phyloP scores from a whole-genome alignment of 2,888 invertebrate species.

The Euplagia quadripunctaria region DNA sequence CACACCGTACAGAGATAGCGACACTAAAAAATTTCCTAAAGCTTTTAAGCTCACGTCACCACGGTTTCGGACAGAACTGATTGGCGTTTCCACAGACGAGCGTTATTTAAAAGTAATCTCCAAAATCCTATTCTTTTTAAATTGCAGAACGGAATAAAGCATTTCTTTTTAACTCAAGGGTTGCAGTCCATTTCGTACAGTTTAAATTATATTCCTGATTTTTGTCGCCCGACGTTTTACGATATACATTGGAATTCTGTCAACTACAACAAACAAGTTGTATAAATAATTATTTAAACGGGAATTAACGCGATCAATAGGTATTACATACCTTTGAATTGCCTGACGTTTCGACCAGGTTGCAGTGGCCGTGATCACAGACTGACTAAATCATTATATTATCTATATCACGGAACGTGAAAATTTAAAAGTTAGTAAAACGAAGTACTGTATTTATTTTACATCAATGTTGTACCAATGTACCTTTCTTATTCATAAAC shows the following conservation, averaged over 20 bases:
- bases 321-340: too few species aligned
- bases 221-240: background rate
- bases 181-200: background rate
- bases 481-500: too few species aligned
- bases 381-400: too few species aligned
- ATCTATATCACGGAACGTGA: too few species aligned
- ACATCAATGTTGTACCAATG: too few species aligned
- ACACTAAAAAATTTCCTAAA: conserved; percentile 69
- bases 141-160: background rate
- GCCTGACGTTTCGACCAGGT: too few species aligned
- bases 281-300: too few species aligned
- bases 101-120: conserved; percentile 24
- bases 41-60: conserved; percentile 74
- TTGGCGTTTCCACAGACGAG: conserved; percentile 43
- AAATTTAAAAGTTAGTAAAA: too few species aligned
- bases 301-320: too few species aligned
- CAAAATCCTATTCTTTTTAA: conserved; percentile 9
- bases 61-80: conserved; percentile 56
- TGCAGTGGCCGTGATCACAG: too few species aligned
- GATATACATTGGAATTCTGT: background rate
- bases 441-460: too few species aligned
- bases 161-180: background rate
- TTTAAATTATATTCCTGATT: background rate
- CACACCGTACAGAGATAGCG: conserved; percentile 41
- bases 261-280: too few species aligned